Evolutionary conservation across 2,888 invertebrate genomes (phyloP), one percentile per base, ranked within the genome.

Genomic region (Gari tellinella): DNA sequence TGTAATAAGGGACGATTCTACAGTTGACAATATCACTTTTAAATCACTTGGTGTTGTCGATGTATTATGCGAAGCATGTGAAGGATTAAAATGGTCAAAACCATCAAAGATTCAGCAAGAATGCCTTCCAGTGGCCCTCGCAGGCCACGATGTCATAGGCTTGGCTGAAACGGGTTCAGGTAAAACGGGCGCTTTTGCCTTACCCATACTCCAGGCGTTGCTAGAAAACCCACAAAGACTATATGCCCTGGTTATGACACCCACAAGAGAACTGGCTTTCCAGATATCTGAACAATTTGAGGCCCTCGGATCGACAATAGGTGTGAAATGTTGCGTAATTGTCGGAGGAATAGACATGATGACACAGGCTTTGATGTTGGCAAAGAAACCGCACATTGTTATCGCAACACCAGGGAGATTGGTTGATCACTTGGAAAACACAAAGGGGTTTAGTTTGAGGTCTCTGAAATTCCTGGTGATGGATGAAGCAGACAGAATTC

Each of bases 271-370:
- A 92, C 93, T 99, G 87, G 99, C 99, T 2, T 98, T 98, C 91
- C 99, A 99, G 92, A 99, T 99, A 89, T 96, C 97, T 0, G 99
- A 99, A 92, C 99, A 99, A 90, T 97, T 99, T 93, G 97, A 98
- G 92, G 99, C 99, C 2, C 93, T 99, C 72, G 99, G 94, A 2
- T 81, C 96, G 15, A 94, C 95, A 73, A 97, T 99, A 90, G 99
- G 89, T 86, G 63, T 82, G 92, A 97, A 95, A 56, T 73, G 70
- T 45, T 78, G 78, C 61, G 99, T 99, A 0, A 96, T 99, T 88
- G 99, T 99, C 3, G 99, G 99, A 52, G 99, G 99, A 0, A 97
- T 99, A 95, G 99, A 99, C 90, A 99, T 99, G 97, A 96, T 97
- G 89, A 95, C 97, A 0, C 99, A 99, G 91, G 95, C 97, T 0